Base-by-base conservation (phyloP, 2,888 invertebrate genomes). In the Tiphia femorata region DNA sequence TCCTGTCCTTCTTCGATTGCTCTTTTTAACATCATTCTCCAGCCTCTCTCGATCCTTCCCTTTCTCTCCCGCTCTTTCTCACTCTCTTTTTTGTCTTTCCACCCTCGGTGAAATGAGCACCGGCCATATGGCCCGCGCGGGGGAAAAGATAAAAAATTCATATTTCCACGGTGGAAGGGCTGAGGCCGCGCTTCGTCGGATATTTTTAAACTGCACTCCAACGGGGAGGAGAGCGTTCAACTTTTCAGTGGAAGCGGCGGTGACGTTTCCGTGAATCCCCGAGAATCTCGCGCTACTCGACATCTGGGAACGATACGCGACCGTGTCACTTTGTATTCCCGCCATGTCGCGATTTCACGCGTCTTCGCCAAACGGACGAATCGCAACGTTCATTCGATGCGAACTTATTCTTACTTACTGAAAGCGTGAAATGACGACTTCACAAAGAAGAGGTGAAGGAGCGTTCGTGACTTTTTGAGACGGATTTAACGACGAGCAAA, bases 111-210 rank as follows among this genome's bases (percentile, higher is more conserved):
- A 60, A 62, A 62, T 49, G 70, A 64, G 70, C 70, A 62, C 56
- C 70, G 57, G 62, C 70, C 70, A 70, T 70, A 70, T 70, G 70
- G 70, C 57, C 44, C 64, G 59, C 62, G 69, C n/a, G n/a, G n/a
- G 63, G 70, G 71, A 61, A 58, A 55, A 67, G 70, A 70, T 70
- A 69, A 69, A 73, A 78, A 77, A 76, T 76, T 76, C 77, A 77
- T 77, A 78, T 77, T 77, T 77, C 72, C 72, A 77, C 75, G 67
- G 64, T 73, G 66, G 72, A 73, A 76, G 75, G 75, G 73, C 75
- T 67, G 53, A 62, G 64, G 58, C 50, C 23, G 38, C 38, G 53
- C 49, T 16, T n/a, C n/a, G n/a, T n/a, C 16, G 7, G 58, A 21
- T 70, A 70, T 70, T 70, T 70, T 70, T 70, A 70, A 67, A 62